Conservation (phyloP, 2,888 invertebrate species). For the Aspidiotus rigidus region DNA sequence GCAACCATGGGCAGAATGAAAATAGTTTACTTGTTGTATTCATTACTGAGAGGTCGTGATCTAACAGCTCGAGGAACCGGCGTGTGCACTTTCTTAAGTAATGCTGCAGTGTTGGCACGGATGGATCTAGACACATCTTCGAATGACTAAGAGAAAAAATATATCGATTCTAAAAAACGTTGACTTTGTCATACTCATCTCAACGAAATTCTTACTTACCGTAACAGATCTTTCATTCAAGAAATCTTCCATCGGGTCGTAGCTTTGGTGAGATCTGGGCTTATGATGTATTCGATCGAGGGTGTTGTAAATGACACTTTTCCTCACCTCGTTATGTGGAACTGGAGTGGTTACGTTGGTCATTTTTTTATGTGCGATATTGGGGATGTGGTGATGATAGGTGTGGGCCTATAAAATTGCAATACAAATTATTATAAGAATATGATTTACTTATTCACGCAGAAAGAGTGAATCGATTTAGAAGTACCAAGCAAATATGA, state of each 20-base stretch:
- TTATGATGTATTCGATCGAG: constrained; percentile 60
- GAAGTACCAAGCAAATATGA: no score
- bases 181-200: neutral
- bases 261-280: constrained; percentile 52
- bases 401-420: constrained; percentile 35
- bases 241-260: constrained; percentile 64
- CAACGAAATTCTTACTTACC: constrained; percentile 48
- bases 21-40: neutral
- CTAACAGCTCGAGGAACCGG: constrained; percentile 57
- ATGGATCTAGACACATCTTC: constrained; percentile 74
- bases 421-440: neutral
- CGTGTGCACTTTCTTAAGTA: constrained; percentile 64
- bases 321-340: constrained; percentile 27
- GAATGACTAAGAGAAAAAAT: constrained; percentile 56
- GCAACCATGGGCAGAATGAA: no score
- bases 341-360: constrained; percentile 40
- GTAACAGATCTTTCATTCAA: constrained; percentile 65
- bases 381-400: constrained; percentile 41
- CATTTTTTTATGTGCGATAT: constrained; percentile 45
- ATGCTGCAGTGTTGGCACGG: constrained; percentile 64
- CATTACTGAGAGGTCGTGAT: constrained; percentile 34
- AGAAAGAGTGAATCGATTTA: no score
- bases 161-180: neutral
- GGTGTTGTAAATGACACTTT: constrained; percentile 53
- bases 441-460: no score